These are phyloP conservation scores for Tanypteryx hageni DNA, from an alignment of 2,888 invertebrate genomes.

Conservation along the genomic window DNA sequence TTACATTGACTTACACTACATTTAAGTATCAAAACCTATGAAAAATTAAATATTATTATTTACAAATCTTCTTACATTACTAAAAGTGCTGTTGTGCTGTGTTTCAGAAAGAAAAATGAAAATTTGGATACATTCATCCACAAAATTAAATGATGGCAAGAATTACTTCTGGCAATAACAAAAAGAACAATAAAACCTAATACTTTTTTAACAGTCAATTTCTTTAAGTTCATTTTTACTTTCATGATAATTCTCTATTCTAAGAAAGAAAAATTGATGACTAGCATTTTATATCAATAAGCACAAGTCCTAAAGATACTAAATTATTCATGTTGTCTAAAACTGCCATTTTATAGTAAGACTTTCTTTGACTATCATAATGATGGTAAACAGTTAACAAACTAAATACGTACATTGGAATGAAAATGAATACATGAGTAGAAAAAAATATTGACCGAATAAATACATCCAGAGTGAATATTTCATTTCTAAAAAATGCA, in stretches of 20 bases:
- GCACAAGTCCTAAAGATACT: slow-evolving; percentile 9
- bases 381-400: background rate
- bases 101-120: background rate
- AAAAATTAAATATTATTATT: background rate
- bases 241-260: background rate
- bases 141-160: no score
- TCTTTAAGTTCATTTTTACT: no score
- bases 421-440: no score
- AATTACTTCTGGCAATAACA: no score
- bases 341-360: background rate
- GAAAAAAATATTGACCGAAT: no score
- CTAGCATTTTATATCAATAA: slow-evolving; percentile 33
- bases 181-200: no score
- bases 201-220: no score
- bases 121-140: background rate
- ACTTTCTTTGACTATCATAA: background rate
- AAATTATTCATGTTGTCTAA: no score
- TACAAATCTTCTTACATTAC: background rate
- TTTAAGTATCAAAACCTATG: slow-evolving; percentile 16
- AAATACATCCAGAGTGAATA: no score
- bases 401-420: no score
- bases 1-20: background rate
- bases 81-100: background rate
- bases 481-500: no score
- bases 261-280: slow-evolving; percentile 5